A percentile compares a stretch with the other conserved stretches of the same genome.
phyloP scores from a whole-genome alignment of 1,140 invertebrate species.

The Hesperophylax magnus region DNA sequence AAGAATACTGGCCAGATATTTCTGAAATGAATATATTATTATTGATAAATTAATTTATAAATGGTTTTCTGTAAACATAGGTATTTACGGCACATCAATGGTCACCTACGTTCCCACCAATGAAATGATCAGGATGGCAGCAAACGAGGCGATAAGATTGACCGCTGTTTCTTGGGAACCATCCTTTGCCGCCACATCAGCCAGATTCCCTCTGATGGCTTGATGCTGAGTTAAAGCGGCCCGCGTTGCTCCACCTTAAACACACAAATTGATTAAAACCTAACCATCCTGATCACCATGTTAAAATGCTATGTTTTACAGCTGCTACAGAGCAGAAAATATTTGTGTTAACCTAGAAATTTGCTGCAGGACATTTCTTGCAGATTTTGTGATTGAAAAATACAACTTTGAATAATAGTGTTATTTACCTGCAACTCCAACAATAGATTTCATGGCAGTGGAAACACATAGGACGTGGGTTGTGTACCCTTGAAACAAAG shows the following conservation, averaged over 20 bases:
- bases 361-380: no score
- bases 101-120: conserved; percentile 66
- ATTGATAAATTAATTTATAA: no score
- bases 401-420: neutral
- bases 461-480: conserved; percentile 78
- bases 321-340: no score
- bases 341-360: no score
- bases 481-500: conserved; percentile 73
- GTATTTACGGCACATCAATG: neutral
- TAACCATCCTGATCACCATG: conserved; percentile 67
- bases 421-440: conserved; percentile 87
- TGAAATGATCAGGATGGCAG: conserved; percentile 84
- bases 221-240: conserved; percentile 95
- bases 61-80: no score
- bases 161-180: conserved; percentile 96
- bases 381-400: neutral
- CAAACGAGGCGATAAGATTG: conserved; percentile 87
- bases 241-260: conserved; percentile 84
- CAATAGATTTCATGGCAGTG: conserved; percentile 80
- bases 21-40: conserved; percentile 62
- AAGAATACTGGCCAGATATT: conserved; percentile 79
- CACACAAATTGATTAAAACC: neutral
- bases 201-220: conserved; percentile 90
- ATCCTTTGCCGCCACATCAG: conserved; percentile 96
- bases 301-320: no score